Percentiles rank a stretch among this genome's conserved stretches.
Evolutionary conservation across 35 echinoderm and acorn worm species (phyloP).

Genomic region (Ptychodera flava): DNA sequence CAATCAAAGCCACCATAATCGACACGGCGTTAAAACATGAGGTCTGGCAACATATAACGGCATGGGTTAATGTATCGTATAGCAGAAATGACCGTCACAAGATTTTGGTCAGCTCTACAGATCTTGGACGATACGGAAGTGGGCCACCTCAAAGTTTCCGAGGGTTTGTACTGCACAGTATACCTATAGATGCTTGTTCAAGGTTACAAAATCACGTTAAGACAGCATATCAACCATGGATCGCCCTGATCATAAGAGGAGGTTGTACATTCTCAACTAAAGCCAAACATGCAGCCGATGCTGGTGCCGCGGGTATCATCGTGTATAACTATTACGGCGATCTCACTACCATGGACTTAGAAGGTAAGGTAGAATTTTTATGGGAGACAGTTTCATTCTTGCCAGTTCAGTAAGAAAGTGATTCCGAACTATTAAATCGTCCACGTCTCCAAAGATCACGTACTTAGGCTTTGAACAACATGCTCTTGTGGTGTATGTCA

Average conservation of each 20-base stretch:
- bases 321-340: neutral
- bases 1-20: neutral
- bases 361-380: too few relatives aligned
- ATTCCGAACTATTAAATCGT: too few relatives aligned
- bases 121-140: neutral
- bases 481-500: too few relatives aligned
- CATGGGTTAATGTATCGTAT: neutral
- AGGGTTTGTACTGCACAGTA: neutral
- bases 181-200: neutral
- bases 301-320: neutral
- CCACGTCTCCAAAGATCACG: too few relatives aligned
- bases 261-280: neutral
- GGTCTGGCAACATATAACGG: neutral
- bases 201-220: neutral
- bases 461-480: too few relatives aligned
- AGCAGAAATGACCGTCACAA: neutral
- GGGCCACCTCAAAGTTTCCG: neutral
- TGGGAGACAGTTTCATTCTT: too few relatives aligned
- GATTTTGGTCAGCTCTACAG: neutral
- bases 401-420: too few relatives aligned
- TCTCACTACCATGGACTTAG: neutral
- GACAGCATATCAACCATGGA: neutral
- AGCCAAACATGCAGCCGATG: neutral
- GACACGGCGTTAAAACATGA: neutral
- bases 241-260: neutral